Evolutionary conservation across 2,888 invertebrate species (phyloP).

Genomic region (Beris chalybata): DNA sequence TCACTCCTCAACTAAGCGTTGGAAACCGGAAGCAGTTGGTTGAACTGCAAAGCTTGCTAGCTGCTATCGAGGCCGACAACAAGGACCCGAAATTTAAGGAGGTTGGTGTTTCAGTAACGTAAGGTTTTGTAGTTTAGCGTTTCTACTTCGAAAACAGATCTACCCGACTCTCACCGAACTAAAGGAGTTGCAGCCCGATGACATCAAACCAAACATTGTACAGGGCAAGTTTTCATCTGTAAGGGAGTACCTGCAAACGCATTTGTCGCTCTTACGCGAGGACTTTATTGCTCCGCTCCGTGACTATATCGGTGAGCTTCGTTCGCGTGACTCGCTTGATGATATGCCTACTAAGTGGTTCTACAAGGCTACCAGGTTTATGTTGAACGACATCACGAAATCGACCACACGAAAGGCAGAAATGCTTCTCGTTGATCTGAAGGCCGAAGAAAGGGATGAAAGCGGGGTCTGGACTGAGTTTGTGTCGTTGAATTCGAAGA

Average conservation of each 20-base stretch:
- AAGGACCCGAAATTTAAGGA: neutral
- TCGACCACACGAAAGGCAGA: constrained; percentile 43
- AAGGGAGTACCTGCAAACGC: constrained; percentile 74
- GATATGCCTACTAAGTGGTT: constrained; percentile 36
- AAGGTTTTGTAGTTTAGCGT: too few relatives aligned
- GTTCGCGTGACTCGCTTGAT: constrained; percentile 23
- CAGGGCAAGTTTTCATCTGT: constrained; percentile 66
- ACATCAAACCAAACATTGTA: constrained; percentile 62
- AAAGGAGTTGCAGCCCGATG: constrained; percentile 46
- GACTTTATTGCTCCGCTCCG: constrained; percentile 77
- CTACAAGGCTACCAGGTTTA: constrained; percentile 46
- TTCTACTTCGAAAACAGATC: constrained; percentile 49
- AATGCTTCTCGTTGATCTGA: constrained; percentile 47
- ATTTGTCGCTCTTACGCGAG: constrained; percentile 75
- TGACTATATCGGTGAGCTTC: constrained; percentile 50
- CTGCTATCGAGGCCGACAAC: neutral
- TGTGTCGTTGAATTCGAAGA: constrained; percentile 33
- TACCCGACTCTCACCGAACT: constrained; percentile 59
- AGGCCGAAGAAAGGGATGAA: constrained; percentile 27
- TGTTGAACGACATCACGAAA: constrained; percentile 44
- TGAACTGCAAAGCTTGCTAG: too few relatives aligned
- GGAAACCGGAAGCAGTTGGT: too few relatives aligned
- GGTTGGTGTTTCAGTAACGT: neutral
- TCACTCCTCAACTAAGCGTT: too few relatives aligned
- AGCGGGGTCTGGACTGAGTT: neutral